Conservation (phyloP, 2,888 invertebrate genomes). For the Tipula helvola region DNA sequence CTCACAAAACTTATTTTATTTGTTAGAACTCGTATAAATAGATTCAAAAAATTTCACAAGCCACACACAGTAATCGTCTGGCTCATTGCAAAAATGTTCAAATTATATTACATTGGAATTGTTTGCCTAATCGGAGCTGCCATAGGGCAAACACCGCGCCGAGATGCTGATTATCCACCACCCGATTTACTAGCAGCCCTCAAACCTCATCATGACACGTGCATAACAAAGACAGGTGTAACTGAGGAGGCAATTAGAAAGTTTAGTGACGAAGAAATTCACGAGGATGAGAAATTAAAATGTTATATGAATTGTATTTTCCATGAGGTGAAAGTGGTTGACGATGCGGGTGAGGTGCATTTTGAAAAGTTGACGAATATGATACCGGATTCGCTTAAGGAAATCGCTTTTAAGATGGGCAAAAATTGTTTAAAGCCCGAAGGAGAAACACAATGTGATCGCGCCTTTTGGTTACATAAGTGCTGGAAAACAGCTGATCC, state of each 20-base stretch:
- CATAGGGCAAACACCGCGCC: slow-evolving; percentile 17
- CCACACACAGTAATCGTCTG: neutral
- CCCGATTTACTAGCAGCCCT: slow-evolving; percentile 20
- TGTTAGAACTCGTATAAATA: neutral
- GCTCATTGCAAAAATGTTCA: neutral
- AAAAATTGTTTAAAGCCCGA: slow-evolving; percentile 24
- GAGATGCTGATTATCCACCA: slow-evolving; percentile 23
- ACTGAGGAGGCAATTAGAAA: slow-evolving; percentile 24
- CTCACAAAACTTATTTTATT: neutral
- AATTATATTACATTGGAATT: neutral
- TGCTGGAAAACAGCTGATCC: slow-evolving; percentile 27
- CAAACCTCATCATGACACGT: slow-evolving; percentile 21
- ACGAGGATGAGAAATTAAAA: slow-evolving; percentile 25
- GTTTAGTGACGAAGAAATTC: slow-evolving; percentile 26
- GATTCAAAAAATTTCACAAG: neutral
- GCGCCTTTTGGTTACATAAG: slow-evolving; percentile 26
- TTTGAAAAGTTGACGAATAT: slow-evolving; percentile 22
- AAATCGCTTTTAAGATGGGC: slow-evolving; percentile 22
- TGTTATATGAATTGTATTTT: slow-evolving; percentile 28
- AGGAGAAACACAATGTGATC: slow-evolving; percentile 24
- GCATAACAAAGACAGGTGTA: slow-evolving; percentile 22
- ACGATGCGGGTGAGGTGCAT: slow-evolving; percentile 25
- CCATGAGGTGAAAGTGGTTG: slow-evolving; percentile 22
- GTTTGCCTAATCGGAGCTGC: neutral
- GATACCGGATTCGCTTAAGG: slow-evolving; percentile 21